phyloP scores from a whole-genome alignment of 2,113 vertebrate species.

The Sinocyclocheilus grahami region DNA sequence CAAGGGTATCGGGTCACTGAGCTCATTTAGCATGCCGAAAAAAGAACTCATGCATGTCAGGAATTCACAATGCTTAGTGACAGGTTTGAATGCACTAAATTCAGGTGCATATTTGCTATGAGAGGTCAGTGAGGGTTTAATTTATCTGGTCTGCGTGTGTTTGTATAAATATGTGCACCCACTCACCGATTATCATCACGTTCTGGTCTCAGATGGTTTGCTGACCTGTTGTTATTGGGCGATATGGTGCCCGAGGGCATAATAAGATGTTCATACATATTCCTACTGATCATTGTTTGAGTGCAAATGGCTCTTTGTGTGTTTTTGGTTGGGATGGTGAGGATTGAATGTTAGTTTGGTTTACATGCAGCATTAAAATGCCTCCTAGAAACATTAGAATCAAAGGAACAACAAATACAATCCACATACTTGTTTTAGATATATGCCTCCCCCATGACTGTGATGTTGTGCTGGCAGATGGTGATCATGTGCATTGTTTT shows the following conservation, averaged over 20 bases:
- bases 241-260: neutral
- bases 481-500: slow-evolving; percentile 25
- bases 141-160: neutral
- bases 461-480: slow-evolving; percentile 39
- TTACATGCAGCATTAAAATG: slow-evolving; percentile 27
- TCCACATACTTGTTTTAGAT: slow-evolving; percentile 44
- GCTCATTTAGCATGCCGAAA: slow-evolving; percentile 8
- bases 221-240: slow-evolving; percentile 3
- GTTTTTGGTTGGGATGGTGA: neutral
- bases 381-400: slow-evolving; percentile 10
- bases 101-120: neutral
- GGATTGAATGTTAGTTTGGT: neutral
- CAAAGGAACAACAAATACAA: slow-evolving; percentile 24
- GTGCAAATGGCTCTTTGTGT: slow-evolving; percentile 24
- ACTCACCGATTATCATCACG: slow-evolving; percentile 33
- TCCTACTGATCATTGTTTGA: slow-evolving; percentile 17
- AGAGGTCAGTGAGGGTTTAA: neutral
- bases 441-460: slow-evolving; percentile 41
- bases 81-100: neutral
- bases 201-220: slow-evolving; percentile 10
- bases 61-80: slow-evolving; percentile 18
- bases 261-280: slow-evolving; percentile 45
- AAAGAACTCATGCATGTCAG: slow-evolving; percentile 6
- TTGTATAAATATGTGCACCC: neutral
- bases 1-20: slow-evolving; percentile 5